Evolutionary conservation across 2,113 vertebrate genomes (phyloP).

Genomic region (Percopsis transmontana): DNA sequence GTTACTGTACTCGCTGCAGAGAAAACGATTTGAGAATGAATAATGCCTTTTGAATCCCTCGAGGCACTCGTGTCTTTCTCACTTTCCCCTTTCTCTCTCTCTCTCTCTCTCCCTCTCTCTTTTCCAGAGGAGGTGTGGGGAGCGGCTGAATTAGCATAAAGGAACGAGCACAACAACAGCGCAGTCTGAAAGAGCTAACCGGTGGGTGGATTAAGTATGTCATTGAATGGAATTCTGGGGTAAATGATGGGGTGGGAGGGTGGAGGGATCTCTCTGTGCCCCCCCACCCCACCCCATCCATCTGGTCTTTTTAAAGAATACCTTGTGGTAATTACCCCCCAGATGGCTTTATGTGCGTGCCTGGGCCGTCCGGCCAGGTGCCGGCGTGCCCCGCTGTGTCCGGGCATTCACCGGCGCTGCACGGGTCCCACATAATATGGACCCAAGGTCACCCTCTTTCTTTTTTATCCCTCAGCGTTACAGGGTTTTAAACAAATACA

Average conservation of each 20-base stretch:
- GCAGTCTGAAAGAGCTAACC: slow-evolving; percentile 93
- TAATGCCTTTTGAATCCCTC: slow-evolving; percentile 89
- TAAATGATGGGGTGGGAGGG: slow-evolving; percentile 88
- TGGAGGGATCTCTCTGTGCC: slow-evolving; percentile 38
- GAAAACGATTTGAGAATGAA: slow-evolving; percentile 96
- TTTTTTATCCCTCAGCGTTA: slow-evolving; percentile 79
- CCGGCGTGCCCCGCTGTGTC: slow-evolving; percentile 91
- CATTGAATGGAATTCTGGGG: slow-evolving; percentile 99
- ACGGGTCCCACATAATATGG: slow-evolving; percentile 82
- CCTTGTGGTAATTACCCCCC: slow-evolving; percentile 98
- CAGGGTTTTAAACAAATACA: slow-evolving; percentile 86
- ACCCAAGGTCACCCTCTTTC: slow-evolving; percentile 88
- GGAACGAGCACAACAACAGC: slow-evolving; percentile 87
- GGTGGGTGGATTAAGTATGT: slow-evolving; percentile 99
- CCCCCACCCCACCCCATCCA: slow-evolving; percentile 72
- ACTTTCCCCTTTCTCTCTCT: slow-evolving; percentile 32
- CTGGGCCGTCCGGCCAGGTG: slow-evolving; percentile 95
- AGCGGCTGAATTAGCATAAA: slow-evolving; percentile 90
- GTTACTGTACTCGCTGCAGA: slow-evolving; percentile 92
- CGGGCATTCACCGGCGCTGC: slow-evolving; percentile 87
- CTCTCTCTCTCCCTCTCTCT: slow-evolving; percentile 8
- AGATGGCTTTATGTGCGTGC: slow-evolving; percentile 92
- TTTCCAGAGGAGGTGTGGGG: slow-evolving; percentile 50
- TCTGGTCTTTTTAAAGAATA: slow-evolving; percentile 99
- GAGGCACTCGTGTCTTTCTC: slow-evolving; percentile 81